Evolutionary conservation across 2,888 invertebrate species (phyloP).

Genomic region (Muschampia plurimacula): DNA sequence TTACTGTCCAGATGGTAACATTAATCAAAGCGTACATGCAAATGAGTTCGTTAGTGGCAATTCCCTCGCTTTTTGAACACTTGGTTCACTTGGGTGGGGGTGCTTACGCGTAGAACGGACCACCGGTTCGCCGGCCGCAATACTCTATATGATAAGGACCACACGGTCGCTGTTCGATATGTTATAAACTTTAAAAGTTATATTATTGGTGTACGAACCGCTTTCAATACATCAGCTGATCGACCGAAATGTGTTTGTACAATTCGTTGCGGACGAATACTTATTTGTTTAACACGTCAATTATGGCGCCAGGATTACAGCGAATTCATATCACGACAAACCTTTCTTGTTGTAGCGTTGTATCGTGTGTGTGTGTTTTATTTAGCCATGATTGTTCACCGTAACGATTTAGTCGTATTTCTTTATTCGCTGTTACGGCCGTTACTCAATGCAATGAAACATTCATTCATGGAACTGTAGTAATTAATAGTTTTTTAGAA

Average conservation of each 20-base stretch:
- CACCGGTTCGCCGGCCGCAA: not conserved
- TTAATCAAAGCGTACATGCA: not conserved
- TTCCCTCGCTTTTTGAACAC: not conserved
- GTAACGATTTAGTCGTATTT: not conserved
- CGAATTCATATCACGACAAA: too few species aligned
- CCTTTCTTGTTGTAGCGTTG: not conserved
- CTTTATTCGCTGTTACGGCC: not conserved
- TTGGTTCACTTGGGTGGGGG: too few species aligned
- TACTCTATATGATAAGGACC: conserved; percentile 4
- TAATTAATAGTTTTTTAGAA: not conserved
- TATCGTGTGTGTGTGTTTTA: not conserved
- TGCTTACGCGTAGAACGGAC: not conserved
- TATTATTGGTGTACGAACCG: not conserved
- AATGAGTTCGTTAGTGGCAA: conserved; percentile 1
- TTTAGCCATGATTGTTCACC: conserved; percentile 1
- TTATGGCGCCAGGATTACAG: too few species aligned
- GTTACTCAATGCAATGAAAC: not conserved
- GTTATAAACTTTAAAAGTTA: not conserved
- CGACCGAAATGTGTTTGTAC: not conserved
- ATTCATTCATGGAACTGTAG: not conserved
- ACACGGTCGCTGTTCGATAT: not conserved
- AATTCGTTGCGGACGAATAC: not conserved
- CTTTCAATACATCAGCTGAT: not conserved
- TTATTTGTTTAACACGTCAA: too few species aligned
- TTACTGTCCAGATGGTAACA: not conserved